A percentile compares a stretch with the other conserved stretches of the same genome.
Conservation (phyloP, 1,140 invertebrate genomes). For the Drosophila tani region DNA sequence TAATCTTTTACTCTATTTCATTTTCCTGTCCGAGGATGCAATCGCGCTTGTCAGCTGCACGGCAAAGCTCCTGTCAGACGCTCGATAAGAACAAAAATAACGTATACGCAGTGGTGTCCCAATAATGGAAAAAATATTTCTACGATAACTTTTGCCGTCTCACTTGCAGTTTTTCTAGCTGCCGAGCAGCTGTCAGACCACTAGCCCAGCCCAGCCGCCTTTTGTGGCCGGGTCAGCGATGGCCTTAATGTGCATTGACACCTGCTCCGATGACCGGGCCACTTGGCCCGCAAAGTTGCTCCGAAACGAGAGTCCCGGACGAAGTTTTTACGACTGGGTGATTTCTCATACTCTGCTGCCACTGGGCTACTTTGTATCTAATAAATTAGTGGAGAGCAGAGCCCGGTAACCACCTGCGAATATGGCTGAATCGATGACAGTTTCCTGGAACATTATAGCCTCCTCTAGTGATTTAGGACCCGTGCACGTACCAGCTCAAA, state of each 20-base stretch:
- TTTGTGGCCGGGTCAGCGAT: constrained; percentile 46
- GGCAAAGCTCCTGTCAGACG: constrained; percentile 33
- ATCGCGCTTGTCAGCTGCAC: constrained; percentile 14
- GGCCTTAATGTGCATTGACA: constrained; percentile 62
- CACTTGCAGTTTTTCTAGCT: constrained; percentile 1
- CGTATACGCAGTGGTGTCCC: constrained; percentile 29
- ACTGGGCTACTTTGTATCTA: constrained; percentile 7
- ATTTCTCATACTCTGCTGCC: not conserved
- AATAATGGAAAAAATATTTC: constrained; percentile 34
- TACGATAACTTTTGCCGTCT: constrained; percentile 17
- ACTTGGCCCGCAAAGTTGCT: constrained; percentile 18
- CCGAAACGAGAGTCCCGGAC: constrained; percentile 6
- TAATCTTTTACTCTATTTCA: constrained; percentile 8
- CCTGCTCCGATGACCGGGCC: constrained; percentile 41
- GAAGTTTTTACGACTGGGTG: constrained; percentile 37
- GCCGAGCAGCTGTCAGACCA: constrained; percentile 30
- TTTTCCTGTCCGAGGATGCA: not conserved
- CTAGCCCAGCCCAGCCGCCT: not conserved
- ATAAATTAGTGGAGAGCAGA: constrained; percentile 20
- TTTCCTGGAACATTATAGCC: constrained; percentile 2
- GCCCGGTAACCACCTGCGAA: not conserved
- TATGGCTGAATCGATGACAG: constrained; percentile 13
- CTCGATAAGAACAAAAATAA: constrained; percentile 38
- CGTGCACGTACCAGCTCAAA: not conserved
- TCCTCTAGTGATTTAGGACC: constrained; percentile 3